Evolutionary conservation across 2,113 vertebrate species (phyloP).

Genomic region (Platycercus adscitus): DNA sequence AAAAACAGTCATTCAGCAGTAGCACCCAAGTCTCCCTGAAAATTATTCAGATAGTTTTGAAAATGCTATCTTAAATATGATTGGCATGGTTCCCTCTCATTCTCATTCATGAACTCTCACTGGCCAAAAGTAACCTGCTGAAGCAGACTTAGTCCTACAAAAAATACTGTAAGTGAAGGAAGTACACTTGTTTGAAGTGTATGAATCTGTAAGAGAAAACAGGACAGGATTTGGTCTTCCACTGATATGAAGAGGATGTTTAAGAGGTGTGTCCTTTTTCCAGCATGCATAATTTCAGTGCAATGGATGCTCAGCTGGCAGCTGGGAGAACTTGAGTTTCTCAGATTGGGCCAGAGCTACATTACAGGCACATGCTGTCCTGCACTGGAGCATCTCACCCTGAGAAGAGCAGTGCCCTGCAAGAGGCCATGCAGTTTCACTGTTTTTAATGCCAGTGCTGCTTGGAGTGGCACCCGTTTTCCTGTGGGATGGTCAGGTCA

Average conservation of each 20-base stretch:
- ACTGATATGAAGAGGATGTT: background rate
- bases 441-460: background rate
- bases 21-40: background rate
- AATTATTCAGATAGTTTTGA: background rate
- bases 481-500: background rate
- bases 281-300: background rate
- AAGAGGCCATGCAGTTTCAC: fast-evolving
- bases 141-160: background rate
- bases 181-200: background rate
- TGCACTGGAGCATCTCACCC: background rate
- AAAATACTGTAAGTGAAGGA: background rate
- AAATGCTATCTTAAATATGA: background rate
- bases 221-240: background rate
- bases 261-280: background rate
- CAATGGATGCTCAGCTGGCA: background rate
- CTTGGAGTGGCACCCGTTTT: background rate
- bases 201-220: background rate
- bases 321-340: background rate
- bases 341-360: background rate
- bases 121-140: background rate
- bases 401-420: background rate
- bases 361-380: background rate
- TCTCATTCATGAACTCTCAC: background rate
- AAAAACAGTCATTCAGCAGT: background rate
- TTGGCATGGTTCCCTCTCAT: background rate